Conservation (phyloP, 2,113 vertebrate genomes). For the Amphiprion ocellaris region DNA sequence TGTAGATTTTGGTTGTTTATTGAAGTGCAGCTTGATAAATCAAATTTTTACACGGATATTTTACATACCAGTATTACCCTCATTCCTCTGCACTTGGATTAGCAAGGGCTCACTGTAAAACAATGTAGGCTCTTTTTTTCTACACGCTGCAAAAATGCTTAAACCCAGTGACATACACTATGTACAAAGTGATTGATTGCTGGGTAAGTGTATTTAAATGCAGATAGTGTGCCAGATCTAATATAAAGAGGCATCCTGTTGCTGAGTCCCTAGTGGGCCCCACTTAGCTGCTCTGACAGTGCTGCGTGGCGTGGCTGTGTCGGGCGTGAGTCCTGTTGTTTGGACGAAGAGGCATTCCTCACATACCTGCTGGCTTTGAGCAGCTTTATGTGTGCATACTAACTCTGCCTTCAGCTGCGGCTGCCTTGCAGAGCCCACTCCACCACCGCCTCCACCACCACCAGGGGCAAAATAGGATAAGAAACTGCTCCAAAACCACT, state of each 20-base stretch:
- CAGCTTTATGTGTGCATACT: conserved; percentile 76
- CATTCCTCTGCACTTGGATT: conserved; percentile 13
- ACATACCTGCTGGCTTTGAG: conserved; percentile 84
- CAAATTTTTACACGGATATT: conserved; percentile 13
- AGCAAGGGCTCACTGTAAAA: background rate
- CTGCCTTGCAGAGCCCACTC: conserved; percentile 62
- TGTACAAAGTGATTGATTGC: conserved; percentile 6
- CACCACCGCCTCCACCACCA: conserved; percentile 25
- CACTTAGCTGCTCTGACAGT: conserved; percentile 61
- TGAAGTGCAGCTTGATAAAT: background rate
- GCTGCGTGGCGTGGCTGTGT: conserved; percentile 59
- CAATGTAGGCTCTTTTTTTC: background rate
- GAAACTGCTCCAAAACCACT: conserved; percentile 65
- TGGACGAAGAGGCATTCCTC: conserved; percentile 82
- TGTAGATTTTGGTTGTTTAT: background rate
- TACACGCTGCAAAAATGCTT: conserved; percentile 24
- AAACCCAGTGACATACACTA: background rate
- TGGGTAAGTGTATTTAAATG: conserved; percentile 7
- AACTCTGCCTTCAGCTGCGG: conserved; percentile 69
- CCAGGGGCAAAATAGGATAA: conserved; percentile 69
- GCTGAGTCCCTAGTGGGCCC: conserved; percentile 57
- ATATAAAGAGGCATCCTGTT: conserved; percentile 36
- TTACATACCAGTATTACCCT: background rate
- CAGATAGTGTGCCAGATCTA: conserved; percentile 9
- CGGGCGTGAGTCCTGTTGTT: conserved; percentile 77